These are phyloP conservation scores for Distichodus sexfasciatus DNA, from an alignment of 2,797 vertebrate species.

Conservation along the genomic window DNA sequence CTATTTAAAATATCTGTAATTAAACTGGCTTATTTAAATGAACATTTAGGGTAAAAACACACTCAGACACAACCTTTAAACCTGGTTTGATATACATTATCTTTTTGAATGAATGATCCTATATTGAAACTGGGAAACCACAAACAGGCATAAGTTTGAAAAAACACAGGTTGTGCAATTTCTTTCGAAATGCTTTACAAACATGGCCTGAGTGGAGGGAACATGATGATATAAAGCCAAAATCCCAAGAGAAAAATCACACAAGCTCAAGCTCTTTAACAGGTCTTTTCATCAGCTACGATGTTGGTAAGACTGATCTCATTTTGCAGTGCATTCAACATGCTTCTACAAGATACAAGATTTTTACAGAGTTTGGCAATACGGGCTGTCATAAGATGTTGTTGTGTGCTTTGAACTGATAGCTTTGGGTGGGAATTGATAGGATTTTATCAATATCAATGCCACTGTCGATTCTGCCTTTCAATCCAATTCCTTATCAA, in stretches of 20 bases:
- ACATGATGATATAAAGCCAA: background rate
- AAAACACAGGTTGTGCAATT: constrained; percentile 13
- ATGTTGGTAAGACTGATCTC: background rate
- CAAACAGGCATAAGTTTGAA: background rate
- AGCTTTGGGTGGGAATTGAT: no score
- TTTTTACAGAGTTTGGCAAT: background rate
- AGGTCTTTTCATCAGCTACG: background rate
- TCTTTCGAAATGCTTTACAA: background rate
- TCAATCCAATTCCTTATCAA: no score
- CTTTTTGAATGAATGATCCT: background rate
- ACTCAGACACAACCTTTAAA: no score
- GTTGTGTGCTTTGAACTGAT: no score
- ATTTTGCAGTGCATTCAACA: background rate
- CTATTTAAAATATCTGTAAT: no score
- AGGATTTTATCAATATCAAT: no score
- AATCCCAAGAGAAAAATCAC: background rate
- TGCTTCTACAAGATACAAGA: background rate
- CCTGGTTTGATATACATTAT: background rate
- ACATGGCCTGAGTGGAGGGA: background rate
- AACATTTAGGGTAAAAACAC: no score
- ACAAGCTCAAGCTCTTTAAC: background rate
- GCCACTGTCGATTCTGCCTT: no score
- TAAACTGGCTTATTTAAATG: no score
- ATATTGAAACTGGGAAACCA: background rate
- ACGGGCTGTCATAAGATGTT: no score